Conservation (phyloP, 2,888 invertebrate genomes). For the Mesorhabditis belari region DNA sequence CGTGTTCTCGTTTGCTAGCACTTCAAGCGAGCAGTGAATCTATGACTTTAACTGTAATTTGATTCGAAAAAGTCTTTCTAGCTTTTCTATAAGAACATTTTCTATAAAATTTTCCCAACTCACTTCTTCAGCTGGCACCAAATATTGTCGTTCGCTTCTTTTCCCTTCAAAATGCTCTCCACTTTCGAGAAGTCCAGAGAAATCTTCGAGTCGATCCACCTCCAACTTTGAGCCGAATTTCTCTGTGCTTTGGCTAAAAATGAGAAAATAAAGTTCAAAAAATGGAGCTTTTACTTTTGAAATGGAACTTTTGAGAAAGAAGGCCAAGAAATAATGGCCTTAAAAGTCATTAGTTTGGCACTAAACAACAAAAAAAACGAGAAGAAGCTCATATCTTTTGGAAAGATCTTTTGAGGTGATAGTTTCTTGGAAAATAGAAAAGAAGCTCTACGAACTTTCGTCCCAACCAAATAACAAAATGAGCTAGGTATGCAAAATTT, state of each 20-base stretch:
- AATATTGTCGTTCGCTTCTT: not conserved
- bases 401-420: too few species aligned
- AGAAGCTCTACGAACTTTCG: too few species aligned
- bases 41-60: not conserved
- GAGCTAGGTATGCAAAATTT: too few species aligned
- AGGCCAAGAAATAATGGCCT: too few species aligned
- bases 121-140: not conserved
- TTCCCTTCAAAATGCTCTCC: not conserved
- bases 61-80: not conserved
- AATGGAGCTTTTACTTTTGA: not conserved
- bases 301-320: too few species aligned
- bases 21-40: not conserved
- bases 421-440: too few species aligned
- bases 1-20: too few species aligned
- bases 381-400: not conserved
- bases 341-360: not conserved
- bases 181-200: not conserved
- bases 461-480: too few species aligned
- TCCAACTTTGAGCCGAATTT: not conserved
- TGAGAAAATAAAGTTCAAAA: too few species aligned
- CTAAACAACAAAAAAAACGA: too few species aligned
- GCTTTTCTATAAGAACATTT: too few species aligned
- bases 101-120: too few species aligned
- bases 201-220: not conserved
- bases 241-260: not conserved